Evolutionary conservation across 2,888 invertebrate species (phyloP), one percentile per base, ranked within the genome.

Genomic region (Blera fallax): DNA sequence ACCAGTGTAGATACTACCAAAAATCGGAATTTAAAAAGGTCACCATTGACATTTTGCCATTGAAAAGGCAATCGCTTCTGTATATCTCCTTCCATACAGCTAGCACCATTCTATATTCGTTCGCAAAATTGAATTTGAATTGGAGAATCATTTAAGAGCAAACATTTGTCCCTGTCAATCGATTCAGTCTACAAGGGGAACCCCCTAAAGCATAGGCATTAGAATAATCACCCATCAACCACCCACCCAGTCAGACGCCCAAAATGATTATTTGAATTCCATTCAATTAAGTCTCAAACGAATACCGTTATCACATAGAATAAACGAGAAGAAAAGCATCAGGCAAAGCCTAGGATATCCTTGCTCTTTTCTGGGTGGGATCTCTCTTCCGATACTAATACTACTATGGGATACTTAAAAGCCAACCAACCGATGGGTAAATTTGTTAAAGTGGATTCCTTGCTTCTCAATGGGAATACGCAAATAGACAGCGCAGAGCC

Each of bases 281-380:
- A 74, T 84, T 84, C 79, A 84, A 84, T 84, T 84, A 79, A 84
- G 45, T 69, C 64, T 64, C 72, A 80, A 80, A 73, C 58, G 72
- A 62, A 74, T 56, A 48, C 67, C 72, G 60, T 67, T 77, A 65
- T 72, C 48, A 64, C 70, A 43, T 34, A 58, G 29, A 73, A 79
- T 65, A 58, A 65, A 74, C 74, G 69, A 70, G 24, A 56, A 29
- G 34, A 40, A 74, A 74, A 43, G 14, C 73, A 56, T 43, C 50
- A 60, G 58, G 48, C 1, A n/a, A 16, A 10, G 14, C 16, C 32
- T n/a, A n/a, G n/a, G n/a, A n/a, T n/a, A 27, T 60, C 18, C 48
- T 37, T 37, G 14, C 21, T 73, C 18, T 18, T 50, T 27, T 58
- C 43, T 45, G 11, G 16, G n/a, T n/a, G n/a, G 24, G 27, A 56